A percentile compares a stretch with the other conserved stretches of the same genome.
Conservation (phyloP, 2,888 invertebrate genomes). For the Meghimatium bilineatum region DNA sequence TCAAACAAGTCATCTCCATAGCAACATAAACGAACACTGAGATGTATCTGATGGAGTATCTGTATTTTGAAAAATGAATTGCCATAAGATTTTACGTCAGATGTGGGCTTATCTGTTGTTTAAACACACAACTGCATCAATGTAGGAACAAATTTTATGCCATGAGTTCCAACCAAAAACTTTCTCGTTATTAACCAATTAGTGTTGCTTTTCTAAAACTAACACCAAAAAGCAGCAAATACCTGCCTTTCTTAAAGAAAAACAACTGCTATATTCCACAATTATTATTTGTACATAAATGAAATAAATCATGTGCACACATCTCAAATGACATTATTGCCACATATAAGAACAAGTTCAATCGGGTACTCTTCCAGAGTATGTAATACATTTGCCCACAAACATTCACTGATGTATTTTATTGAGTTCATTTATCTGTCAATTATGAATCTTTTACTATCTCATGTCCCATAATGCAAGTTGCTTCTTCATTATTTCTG, state of each 20-base stretch:
- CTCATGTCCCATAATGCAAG: background rate
- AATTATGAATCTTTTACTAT: background rate
- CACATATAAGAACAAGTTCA: no score
- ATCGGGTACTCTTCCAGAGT: background rate
- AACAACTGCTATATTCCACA: no score
- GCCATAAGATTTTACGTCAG: background rate
- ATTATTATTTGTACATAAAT: no score
- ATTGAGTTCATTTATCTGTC: background rate
- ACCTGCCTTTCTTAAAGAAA: no score
- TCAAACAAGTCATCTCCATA: background rate
- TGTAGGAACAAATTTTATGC: background rate
- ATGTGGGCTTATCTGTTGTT: background rate
- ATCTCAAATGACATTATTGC: no score
- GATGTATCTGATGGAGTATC: background rate
- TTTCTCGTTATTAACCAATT: background rate
- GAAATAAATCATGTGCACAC: no score
- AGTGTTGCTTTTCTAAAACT: background rate
- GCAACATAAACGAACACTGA: conserved; percentile 19
- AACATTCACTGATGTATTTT: no score
- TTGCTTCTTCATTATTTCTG: background rate
- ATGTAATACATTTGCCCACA: background rate
- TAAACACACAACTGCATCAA: background rate
- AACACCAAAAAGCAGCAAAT: background rate
- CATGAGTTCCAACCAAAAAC: background rate
- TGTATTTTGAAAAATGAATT: background rate